Evolutionary conservation across 2,888 invertebrate species (phyloP).

Genomic region (Euplexia lucipara): DNA sequence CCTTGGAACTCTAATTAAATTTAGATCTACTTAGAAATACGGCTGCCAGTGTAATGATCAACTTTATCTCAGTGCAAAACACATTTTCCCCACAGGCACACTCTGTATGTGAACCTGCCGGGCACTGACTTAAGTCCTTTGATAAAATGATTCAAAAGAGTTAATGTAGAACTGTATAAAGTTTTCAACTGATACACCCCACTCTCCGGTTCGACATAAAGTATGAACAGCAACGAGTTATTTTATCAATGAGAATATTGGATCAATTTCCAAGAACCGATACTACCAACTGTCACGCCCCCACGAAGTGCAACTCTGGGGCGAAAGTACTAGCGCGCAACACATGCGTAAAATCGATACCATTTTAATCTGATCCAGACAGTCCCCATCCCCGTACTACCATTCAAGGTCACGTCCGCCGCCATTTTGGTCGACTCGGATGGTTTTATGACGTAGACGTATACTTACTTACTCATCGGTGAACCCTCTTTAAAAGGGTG

Average conservation of each 20-base stretch:
- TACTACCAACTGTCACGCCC: conserved; percentile 18
- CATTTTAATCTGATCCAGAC: conserved; percentile 76
- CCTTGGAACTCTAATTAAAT: conserved; percentile 6
- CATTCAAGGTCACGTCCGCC: conserved; percentile 77
- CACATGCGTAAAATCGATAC: conserved; percentile 57
- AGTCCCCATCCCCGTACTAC: conserved; percentile 61
- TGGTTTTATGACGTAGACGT: conserved; percentile 61
- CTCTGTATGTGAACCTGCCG: conserved; percentile 15
- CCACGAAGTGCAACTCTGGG: conserved; percentile 31
- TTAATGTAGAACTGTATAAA: background rate
- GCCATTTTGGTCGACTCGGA: conserved; percentile 73
- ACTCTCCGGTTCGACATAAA: background rate
- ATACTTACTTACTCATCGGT: conserved; percentile 11
- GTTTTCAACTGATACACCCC: background rate
- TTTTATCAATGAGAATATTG: conserved; percentile 26
- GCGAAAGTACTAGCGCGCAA: conserved; percentile 48
- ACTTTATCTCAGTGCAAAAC: conserved; percentile 13
- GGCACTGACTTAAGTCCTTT: conserved; percentile 30
- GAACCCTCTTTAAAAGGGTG: conserved; percentile 56
- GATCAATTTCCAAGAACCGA: conserved; percentile 22
- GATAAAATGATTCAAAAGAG: conserved; percentile 2
- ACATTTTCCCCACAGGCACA: conserved; percentile 10
- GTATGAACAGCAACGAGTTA: conserved; percentile 4
- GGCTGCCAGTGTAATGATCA: conserved; percentile 8
- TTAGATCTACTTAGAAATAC: background rate